Percentiles rank a stretch among this genome's conserved stretches.
phyloP scores from a whole-genome alignment of 2,888 invertebrate species.

The Galerucella nymphaeae region DNA sequence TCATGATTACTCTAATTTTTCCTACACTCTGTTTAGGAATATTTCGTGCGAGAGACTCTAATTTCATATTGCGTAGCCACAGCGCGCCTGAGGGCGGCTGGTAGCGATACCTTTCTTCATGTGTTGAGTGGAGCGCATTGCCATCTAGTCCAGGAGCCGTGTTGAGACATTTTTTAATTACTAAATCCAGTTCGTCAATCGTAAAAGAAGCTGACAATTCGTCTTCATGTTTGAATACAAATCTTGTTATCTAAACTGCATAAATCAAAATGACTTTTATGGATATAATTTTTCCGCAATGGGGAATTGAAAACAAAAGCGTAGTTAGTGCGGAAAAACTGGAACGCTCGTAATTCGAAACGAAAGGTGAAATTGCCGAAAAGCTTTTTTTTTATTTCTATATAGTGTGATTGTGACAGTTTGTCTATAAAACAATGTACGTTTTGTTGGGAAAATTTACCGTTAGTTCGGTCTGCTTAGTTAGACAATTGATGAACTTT shows the following conservation, averaged over 20 bases:
- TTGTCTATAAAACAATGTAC: not conserved
- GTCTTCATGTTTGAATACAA: no score
- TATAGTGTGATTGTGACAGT: conserved; percentile 1
- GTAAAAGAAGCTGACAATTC: no score
- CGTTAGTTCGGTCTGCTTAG: not conserved
- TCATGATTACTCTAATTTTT: no score
- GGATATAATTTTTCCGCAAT: not conserved
- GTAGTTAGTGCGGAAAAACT: not conserved
- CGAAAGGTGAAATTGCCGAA: not conserved
- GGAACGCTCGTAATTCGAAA: not conserved
- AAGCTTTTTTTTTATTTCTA: not conserved
- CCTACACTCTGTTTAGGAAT: no score
- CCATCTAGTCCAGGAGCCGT: no score
- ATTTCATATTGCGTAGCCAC: no score
- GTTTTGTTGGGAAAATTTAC: not conserved
- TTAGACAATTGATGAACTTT: not conserved
- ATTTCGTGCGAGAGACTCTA: no score
- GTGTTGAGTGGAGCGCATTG: no score
- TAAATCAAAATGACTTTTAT: not conserved
- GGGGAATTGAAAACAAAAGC: not conserved
- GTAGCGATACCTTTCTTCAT: no score
- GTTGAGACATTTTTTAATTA: no score
- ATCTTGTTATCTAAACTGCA: not conserved
- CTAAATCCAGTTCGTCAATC: no score
- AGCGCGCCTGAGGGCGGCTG: no score